phyloP scores from a whole-genome alignment of 2,113 vertebrate genomes.

The Elgaria multicarinata region DNA sequence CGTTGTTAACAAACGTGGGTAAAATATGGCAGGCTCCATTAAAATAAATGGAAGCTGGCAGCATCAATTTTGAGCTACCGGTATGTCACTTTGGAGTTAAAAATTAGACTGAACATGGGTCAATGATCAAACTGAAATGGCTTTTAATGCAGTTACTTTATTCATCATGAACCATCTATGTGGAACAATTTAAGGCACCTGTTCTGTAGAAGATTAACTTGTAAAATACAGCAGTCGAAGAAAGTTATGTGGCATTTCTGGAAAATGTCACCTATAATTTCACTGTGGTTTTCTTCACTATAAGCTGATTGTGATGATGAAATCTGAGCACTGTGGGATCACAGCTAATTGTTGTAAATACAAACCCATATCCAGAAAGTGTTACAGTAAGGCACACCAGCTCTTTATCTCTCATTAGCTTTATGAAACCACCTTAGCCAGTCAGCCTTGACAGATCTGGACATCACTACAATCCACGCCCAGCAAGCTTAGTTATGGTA shows the following conservation, averaged over 20 bases:
- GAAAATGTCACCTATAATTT: neutral
- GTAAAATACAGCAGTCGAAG: neutral
- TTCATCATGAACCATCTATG: slow-evolving; percentile 5
- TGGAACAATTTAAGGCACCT: neutral
- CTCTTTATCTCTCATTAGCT: neutral
- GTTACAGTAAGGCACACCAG: neutral
- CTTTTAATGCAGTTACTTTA: slow-evolving; percentile 23
- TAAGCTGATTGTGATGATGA: neutral
- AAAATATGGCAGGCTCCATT: neutral
- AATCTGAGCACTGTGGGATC: neutral
- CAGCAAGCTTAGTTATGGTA: no score
- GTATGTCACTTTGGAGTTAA: neutral
- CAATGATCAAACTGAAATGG: neutral
- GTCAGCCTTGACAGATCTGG: no score
- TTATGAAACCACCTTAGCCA: neutral
- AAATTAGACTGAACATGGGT: neutral
- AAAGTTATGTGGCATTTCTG: neutral
- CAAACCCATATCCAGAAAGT: neutral
- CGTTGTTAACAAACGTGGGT: neutral
- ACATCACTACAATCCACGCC: no score
- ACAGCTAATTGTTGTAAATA: neutral
- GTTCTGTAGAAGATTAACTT: slow-evolving; percentile 17
- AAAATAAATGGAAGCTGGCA: neutral
- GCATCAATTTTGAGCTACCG: neutral
- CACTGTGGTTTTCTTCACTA: neutral